Evolutionary conservation across 2,888 invertebrate species (phyloP).

Genomic region (Taenaris catops): DNA sequence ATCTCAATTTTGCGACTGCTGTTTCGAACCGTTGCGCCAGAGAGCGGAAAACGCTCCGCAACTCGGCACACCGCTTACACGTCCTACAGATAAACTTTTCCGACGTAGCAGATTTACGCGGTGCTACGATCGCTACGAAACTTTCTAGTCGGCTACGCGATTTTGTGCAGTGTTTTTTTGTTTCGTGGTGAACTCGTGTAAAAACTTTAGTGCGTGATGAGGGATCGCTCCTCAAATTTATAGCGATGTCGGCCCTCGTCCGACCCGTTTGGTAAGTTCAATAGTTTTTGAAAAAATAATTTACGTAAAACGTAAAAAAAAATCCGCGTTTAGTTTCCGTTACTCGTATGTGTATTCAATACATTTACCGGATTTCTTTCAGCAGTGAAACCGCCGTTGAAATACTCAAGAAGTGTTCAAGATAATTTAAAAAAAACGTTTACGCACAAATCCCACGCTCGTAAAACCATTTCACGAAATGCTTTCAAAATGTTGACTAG

Average conservation of each 20-base stretch:
- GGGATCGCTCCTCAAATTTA: conserved; percentile 55
- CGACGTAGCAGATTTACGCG: conserved; percentile 46
- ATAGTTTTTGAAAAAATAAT: no score
- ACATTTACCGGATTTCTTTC: conserved; percentile 45
- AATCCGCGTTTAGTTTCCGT: neutral
- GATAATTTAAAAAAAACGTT: conserved; percentile 43
- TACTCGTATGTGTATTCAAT: conserved; percentile 2
- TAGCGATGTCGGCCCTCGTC: conserved; percentile 80
- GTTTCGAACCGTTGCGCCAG: no score
- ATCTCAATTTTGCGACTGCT: no score
- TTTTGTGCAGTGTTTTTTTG: conserved; percentile 51
- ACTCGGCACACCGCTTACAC: conserved; percentile 39
- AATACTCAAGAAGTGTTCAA: conserved; percentile 56
- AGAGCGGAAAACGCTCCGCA: conserved; percentile 41
- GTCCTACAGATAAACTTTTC: conserved; percentile 64
- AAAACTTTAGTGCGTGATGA: conserved; percentile 67
- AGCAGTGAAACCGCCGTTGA: conserved; percentile 59
- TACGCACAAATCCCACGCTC: conserved; percentile 78
- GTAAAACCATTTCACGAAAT: conserved; percentile 79
- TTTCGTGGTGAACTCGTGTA: conserved; percentile 47
- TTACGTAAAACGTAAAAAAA: no score
- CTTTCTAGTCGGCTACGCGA: no score
- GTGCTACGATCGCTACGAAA: conserved; percentile 40
- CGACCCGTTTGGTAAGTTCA: conserved; percentile 76
- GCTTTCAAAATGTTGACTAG: conserved; percentile 57